Percentiles rank a stretch among this genome's conserved stretches.
Evolutionary conservation across 2,113 vertebrate genomes (phyloP).

Genomic region (Barnardius zonarius): DNA sequence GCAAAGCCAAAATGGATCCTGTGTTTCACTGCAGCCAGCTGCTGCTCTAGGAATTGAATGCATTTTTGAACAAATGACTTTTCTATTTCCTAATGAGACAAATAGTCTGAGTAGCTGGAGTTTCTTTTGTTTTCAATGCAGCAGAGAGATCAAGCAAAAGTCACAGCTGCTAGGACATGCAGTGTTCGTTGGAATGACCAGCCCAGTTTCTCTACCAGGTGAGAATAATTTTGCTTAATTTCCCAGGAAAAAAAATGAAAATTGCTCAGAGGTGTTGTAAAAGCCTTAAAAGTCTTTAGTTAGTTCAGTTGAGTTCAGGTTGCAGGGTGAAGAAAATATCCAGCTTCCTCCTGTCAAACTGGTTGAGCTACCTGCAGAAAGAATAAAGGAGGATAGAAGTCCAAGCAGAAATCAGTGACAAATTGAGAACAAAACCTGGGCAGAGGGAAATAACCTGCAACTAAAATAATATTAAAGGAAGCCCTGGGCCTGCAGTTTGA

Average conservation of each 20-base stretch:
- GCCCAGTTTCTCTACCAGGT: background rate
- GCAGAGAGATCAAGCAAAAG: background rate
- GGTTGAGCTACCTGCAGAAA: background rate
- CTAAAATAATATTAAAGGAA: background rate
- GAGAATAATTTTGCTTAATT: background rate
- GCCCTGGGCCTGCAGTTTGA: background rate
- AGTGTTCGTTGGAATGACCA: background rate
- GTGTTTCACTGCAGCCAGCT: background rate
- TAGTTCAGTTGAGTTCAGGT: background rate
- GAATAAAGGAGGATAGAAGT: background rate
- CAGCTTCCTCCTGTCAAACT: background rate
- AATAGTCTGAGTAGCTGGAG: background rate
- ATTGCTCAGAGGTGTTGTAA: background rate
- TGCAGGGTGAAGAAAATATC: background rate
- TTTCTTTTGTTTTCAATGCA: background rate
- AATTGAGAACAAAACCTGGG: background rate
- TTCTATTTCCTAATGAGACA: background rate
- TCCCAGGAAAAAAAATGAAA: background rate
- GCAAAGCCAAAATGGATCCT: background rate
- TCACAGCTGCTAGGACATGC: background rate
- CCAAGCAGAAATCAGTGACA: background rate
- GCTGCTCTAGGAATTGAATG: background rate
- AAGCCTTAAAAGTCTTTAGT: background rate
- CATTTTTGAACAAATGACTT: background rate
- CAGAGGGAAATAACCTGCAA: background rate